Evolutionary conservation across 1,140 invertebrate genomes (phyloP), one percentile per base, ranked within the genome.

Genomic region (Dryas iulia): DNA sequence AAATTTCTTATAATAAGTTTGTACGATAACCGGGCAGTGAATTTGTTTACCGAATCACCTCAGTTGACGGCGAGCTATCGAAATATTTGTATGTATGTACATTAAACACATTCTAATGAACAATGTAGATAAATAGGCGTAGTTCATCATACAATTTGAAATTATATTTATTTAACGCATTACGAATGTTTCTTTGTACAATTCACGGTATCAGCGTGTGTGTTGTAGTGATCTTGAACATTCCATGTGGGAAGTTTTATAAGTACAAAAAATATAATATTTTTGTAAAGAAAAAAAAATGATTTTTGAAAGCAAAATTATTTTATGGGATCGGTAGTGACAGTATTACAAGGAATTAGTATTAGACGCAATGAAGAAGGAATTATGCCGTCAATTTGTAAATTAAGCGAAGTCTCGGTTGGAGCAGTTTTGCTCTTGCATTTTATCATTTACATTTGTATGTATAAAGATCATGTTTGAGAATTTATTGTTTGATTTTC

Each of bases 261-360:
- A 79, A 91, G 86, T 89, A 91, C 86, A 89, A 91, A 90, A 89
- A 79, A 85, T 83, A 83, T 79, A 78, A 91, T 89, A 90, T 89
- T 91, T 90, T 91, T 91, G 81, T 91, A 90, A 79, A 77, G 77
- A 83, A 86, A 84, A 66, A 71, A 72, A 77, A 71, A 47, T 74
- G 77, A 39, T 47, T 6, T 54, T 25, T 54, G 53, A 54, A 72
- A 76, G 77, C 67, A 59, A 75, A 73, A 77, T 76, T 72, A 76
- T 83, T 76, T 78, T 78, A 84, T 79, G 77, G 71, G 83, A 85
- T 85, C 81, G 76, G 74, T 85, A 80, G 75, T 82, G 76, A 75
- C 85, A 89, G 83, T 89, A 89, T 89, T 89, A 87, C 77, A 77
- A 80, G 60, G 77, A 82, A 80, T 77, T 82, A 84, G 77, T 79